Conservation (phyloP, 2,113 vertebrate species). For the Nothoprocta perdicaria region DNA sequence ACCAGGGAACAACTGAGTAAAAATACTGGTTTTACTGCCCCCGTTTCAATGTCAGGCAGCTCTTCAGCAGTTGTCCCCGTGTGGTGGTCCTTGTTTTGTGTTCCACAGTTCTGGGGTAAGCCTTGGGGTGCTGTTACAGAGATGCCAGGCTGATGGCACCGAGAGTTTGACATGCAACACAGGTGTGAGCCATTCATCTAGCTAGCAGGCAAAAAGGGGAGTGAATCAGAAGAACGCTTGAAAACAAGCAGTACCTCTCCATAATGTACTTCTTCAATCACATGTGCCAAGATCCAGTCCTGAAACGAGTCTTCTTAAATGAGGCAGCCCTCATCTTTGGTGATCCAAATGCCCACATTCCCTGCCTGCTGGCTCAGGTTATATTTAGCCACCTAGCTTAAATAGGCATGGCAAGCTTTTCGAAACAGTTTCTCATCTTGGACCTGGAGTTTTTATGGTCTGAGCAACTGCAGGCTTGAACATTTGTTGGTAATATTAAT, state of each 20-base stretch:
- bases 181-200: slow-evolving; percentile 26
- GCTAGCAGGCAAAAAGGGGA: neutral
- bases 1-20: neutral
- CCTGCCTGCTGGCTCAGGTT: slow-evolving; percentile 68
- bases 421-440: slow-evolving; percentile 58
- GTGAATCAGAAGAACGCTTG: neutral
- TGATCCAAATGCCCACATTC: slow-evolving; percentile 68
- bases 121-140: neutral
- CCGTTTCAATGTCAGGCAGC: neutral
- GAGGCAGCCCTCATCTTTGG: slow-evolving; percentile 57
- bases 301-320: slow-evolving; percentile 48
- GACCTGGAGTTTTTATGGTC: slow-evolving; percentile 61
- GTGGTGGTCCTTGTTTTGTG: neutral
- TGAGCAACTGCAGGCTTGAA: slow-evolving; percentile 62
- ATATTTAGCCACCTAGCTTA: slow-evolving; percentile 67
- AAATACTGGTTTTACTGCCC: neutral
- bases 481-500: slow-evolving; percentile 68
- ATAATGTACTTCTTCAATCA: neutral
- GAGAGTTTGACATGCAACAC: neutral
- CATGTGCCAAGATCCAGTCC: slow-evolving; percentile 24
- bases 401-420: slow-evolving; percentile 62
- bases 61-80: neutral
- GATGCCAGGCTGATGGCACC: neutral
- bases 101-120: neutral
- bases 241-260: neutral